Conservation (phyloP, 2,797 vertebrate species). For the Phataginus tetradactyla region DNA sequence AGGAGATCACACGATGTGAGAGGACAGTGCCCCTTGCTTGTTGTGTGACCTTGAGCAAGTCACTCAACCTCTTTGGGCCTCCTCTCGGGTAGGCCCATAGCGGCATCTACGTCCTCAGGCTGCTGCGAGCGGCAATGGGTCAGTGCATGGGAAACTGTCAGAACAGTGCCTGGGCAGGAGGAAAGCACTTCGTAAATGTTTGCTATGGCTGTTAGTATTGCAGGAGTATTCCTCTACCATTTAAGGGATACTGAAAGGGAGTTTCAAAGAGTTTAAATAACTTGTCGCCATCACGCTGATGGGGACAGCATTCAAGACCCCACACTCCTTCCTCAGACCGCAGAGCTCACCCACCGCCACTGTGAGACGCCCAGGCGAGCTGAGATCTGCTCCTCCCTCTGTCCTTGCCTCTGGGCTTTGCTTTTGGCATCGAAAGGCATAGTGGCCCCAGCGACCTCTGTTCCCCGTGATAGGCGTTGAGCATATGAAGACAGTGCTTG, state of each 20-base stretch:
- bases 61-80: neutral
- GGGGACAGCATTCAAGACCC: neutral
- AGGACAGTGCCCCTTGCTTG: neutral
- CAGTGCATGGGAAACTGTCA: neutral
- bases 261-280: neutral
- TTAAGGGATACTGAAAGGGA: neutral
- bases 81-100: neutral
- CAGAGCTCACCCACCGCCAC: neutral
- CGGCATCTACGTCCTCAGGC: neutral
- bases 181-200: rapidly evolving
- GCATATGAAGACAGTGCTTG: rapidly evolving
- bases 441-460: neutral
- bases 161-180: neutral
- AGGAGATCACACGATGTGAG: neutral
- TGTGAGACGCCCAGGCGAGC: neutral
- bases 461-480: neutral
- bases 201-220: neutral
- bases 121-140: neutral
- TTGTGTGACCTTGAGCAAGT: neutral
- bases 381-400: neutral
- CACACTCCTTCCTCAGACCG: neutral
- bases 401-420: neutral
- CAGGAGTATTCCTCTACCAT: neutral
- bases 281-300: neutral
- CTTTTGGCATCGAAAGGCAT: neutral